Evolutionary conservation across 1,140 invertebrate genomes (phyloP), one percentile per base, ranked within the genome.

Genomic region (Wiebesia pumilae): DNA sequence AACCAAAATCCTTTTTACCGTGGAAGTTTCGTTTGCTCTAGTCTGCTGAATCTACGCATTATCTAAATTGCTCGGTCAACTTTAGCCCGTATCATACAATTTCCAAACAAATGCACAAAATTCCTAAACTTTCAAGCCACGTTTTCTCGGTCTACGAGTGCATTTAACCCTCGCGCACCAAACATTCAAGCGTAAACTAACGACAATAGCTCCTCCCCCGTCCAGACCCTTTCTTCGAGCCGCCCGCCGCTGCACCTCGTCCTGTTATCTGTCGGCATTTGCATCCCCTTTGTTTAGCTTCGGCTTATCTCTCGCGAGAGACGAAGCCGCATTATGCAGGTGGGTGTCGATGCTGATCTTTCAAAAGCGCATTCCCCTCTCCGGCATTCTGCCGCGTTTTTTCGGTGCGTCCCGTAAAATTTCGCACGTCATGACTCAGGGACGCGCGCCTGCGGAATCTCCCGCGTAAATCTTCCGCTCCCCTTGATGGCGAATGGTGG

Each of bases 11-110:
- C 9, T 27, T 27, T 19, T 4, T 38, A 24, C 38, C 21, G 35
- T 6, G 6, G 40, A 9, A 43, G 38, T n/a, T 75, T 75, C 2
- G 40, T 75, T 40, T 43, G 38, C 35, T 75, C 40, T 14, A 43
- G 40, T 75, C 21, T 43, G 3, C 2, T 38, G 24, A 21, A 71
- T 16, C 69, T 71, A 24, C 69, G n/a, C 35, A 75, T 75, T 75
- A 75, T 24, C 40, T n/a, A 43, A 75, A 75, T 75, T 43, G 40
- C 71, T 75, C 10, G n/a, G 24, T n/a, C 71, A 75, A 75, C 24
- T 75, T 43, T 0, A 21, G 19, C 19, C 35, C 3, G n/a, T 12
- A 27, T 40, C 71, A 6, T 43, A n/a, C 38, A 27, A 43, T 43
- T 43, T 75, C 24, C 71, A 19, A 4, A 24, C 38, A 43, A 24